These are phyloP conservation scores for Diceros bicornis DNA, from an alignment of 2,797 vertebrate genomes.

Conservation along the genomic window DNA sequence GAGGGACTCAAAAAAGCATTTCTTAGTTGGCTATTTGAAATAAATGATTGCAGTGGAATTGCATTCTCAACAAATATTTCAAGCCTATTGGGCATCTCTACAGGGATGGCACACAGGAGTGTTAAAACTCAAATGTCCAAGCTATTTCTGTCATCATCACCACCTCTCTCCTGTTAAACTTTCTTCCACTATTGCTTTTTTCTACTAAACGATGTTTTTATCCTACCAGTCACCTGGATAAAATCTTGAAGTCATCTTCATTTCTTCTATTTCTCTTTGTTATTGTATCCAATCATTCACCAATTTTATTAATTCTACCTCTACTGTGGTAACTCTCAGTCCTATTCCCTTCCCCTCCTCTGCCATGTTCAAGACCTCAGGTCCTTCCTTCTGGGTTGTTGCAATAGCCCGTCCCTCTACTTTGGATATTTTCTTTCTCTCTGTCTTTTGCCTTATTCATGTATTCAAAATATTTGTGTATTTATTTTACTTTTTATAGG, in stretches of 20 bases:
- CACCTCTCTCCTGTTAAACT: not conserved
- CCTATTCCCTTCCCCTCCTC: not conserved
- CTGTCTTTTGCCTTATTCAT: not conserved
- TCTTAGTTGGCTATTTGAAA: conserved; percentile 28
- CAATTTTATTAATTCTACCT: not conserved
- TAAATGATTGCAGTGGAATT: not conserved
- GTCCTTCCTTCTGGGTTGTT: not conserved
- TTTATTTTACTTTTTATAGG: conserved; percentile 39
- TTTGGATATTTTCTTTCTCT: not conserved
- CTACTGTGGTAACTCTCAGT: too few species aligned
- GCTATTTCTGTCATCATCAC: not conserved
- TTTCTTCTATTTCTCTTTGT: not conserved
- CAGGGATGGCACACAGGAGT: not conserved
- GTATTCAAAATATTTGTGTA: not conserved
- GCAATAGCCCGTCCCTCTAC: not conserved
- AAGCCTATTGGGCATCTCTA: not conserved
- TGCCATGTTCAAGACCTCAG: not conserved
- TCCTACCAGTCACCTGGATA: not conserved
- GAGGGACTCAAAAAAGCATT: not conserved
- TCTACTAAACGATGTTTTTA: not conserved
- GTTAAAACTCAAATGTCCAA: not conserved
- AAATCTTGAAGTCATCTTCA: not conserved
- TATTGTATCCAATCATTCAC: not conserved
- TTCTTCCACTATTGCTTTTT: not conserved
- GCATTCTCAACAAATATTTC: not conserved